These are phyloP conservation scores for Cotesia chilonis DNA, from an alignment of 1,140 invertebrate species.

Conservation along the genomic window DNA sequence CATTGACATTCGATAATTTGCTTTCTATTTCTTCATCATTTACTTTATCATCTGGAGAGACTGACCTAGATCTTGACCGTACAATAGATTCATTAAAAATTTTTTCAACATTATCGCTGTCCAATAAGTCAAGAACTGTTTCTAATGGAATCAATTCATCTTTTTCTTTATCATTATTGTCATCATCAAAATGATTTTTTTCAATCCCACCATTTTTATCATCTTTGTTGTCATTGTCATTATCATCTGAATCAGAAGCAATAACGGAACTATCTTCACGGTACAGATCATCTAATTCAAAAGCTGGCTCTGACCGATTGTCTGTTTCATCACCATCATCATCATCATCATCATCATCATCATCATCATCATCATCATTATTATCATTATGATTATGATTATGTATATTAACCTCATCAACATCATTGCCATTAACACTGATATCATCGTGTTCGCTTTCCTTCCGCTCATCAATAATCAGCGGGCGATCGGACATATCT, in stretches of 20 bases:
- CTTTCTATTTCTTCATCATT: neutral
- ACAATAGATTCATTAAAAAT: neutral
- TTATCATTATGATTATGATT: conserved; percentile 34
- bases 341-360: conserved; percentile 50
- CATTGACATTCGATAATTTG: neutral
- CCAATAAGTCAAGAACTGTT: conserved; percentile 52
- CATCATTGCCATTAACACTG: conserved; percentile 55
- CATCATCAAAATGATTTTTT: conserved; percentile 40
- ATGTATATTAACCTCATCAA: conserved; percentile 48
- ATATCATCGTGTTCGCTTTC: conserved; percentile 44
- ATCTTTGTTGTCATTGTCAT: conserved; percentile 35
- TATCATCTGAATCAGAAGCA: conserved; percentile 51
- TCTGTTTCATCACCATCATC: conserved; percentile 57
- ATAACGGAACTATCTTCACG: conserved; percentile 57
- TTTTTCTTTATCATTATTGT: conserved; percentile 27
- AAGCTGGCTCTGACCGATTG: conserved; percentile 48
- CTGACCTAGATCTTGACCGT: neutral
- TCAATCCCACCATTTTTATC: conserved; percentile 39
- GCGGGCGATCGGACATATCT: conserved; percentile 56
- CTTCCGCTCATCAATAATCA: conserved; percentile 56
- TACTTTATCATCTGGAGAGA: conserved; percentile 1
- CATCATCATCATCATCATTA: conserved; percentile 42
- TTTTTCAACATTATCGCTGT: conserved; percentile 37
- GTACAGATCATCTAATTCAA: conserved; percentile 61
- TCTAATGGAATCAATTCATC: conserved; percentile 53